Conservation (phyloP, 2,888 invertebrate species). For the Chirona hameri region DNA sequence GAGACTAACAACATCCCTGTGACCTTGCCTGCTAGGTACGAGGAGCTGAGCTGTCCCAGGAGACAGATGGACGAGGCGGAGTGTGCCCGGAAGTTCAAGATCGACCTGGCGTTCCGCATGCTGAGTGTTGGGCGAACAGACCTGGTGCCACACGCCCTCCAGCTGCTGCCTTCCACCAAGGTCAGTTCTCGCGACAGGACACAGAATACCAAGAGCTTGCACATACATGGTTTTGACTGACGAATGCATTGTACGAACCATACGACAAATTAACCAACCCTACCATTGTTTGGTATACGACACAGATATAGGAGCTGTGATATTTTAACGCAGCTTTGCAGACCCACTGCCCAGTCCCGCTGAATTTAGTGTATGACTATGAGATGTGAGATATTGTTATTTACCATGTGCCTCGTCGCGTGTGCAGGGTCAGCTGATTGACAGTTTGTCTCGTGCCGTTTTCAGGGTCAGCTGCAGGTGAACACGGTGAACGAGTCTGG, state of each 20-base stretch:
- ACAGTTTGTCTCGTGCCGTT: too few species aligned
- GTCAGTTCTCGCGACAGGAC: slow-evolving; percentile 39
- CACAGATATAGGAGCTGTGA: too few species aligned
- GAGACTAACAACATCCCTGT: too few species aligned
- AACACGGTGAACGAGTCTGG: slow-evolving; percentile 76
- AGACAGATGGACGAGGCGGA: slow-evolving; percentile 52
- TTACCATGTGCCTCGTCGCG: too few species aligned
- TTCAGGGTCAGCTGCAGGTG: slow-evolving; percentile 47
- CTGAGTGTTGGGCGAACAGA: slow-evolving; percentile 75
- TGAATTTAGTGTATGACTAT: too few species aligned
- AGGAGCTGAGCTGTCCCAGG: slow-evolving; percentile 53
- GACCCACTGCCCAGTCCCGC: too few species aligned
- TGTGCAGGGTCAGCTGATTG: slow-evolving; percentile 28
- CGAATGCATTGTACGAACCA: too few species aligned
- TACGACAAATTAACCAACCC: too few species aligned
- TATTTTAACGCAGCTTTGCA: too few species aligned
- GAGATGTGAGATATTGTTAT: too few species aligned
- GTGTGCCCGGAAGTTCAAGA: slow-evolving; percentile 55
- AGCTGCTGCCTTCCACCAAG: slow-evolving; percentile 66
- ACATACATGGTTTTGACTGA: background rate
- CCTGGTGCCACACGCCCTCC: slow-evolving; percentile 69
- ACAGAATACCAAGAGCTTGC: background rate
- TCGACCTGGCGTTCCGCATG: slow-evolving; percentile 67
- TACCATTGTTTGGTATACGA: too few species aligned
- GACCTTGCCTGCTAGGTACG: slow-evolving; percentile 44